Base-by-base conservation (phyloP, 2,888 invertebrate species). In the Trissolcus brochymenae region DNA sequence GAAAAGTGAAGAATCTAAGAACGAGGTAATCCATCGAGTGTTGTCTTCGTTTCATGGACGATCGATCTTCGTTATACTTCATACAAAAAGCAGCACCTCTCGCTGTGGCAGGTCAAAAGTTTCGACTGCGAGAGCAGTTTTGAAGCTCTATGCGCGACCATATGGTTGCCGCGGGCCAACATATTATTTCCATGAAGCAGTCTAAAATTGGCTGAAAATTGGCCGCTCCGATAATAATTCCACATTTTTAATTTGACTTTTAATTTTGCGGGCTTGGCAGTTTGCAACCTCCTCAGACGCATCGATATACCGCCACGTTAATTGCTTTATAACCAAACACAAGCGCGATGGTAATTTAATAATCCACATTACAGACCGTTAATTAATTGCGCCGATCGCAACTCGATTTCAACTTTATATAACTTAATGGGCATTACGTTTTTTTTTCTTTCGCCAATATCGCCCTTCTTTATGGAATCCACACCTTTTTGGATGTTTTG, bases 201-300 rank as follows among this genome's bases (percentile, higher is more conserved):
- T 79, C 81, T 85, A 78, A 88, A 87, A 87, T 87, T 87, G 84
- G 82, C 81, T 81, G 86, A 87, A 88, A 88, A 88, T 88, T 87
- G 86, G 81, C 82, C 72, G 59, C 68, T 77, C 43, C 14, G 19
- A 46, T 29, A 82, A 86, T 86, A 86, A 88, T 87, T 86, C 81
- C 79, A 81, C 78, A 85, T 86, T 87, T 87, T 88, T 88, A 87
- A 88, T 88, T 88, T 86, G 86, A 86, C 87, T 86, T 87, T 88
- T 86, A 84, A 85, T 84, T 84, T 84, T 80, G 82, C 79, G 82
- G 81, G 75, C 68, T 79, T 66, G 72, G 75, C 71, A 57, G 62
- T 71, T 72, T 67, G 62, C 67, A 57, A 72, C 56, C 56, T 71
- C 76, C 76, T 71, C 76, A 59, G 70, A 59, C 75, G 21, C 16